Evolutionary conservation across 1,140 invertebrate species (phyloP).

Genomic region (Diplogasteroides magnus): DNA sequence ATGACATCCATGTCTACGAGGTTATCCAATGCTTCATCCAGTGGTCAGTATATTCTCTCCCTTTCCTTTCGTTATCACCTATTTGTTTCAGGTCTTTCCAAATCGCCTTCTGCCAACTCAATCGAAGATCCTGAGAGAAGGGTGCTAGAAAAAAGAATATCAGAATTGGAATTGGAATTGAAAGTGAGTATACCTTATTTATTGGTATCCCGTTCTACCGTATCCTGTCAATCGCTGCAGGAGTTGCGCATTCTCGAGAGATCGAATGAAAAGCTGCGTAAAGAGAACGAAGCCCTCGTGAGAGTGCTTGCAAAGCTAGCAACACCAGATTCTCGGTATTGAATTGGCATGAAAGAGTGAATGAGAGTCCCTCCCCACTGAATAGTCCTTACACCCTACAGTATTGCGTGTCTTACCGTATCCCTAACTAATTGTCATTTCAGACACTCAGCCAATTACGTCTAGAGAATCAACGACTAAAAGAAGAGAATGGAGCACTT

Average conservation of each 20-base stretch:
- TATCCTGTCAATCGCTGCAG: not conserved
- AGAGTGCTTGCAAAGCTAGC: constrained; percentile 14
- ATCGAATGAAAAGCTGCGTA: constrained; percentile 12
- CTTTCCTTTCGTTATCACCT: not conserved
- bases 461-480: constrained; percentile 32
- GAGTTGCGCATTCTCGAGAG: constrained; percentile 4
- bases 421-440: constrained; percentile 7
- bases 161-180: constrained; percentile 29
- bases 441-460: constrained; percentile 28
- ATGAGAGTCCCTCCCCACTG: not conserved
- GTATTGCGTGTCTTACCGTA: not conserved
- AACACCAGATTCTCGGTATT: not conserved
- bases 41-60: too few relatives aligned
- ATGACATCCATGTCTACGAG: too few relatives aligned
- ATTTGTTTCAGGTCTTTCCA: not conserved
- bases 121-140: constrained; percentile 28
- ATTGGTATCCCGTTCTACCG: not conserved
- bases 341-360: not conserved
- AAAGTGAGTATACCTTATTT: constrained; percentile 10
- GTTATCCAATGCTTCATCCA: too few relatives aligned
- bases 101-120: constrained; percentile 16
- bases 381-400: not conserved
- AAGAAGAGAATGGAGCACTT: constrained; percentile 36
- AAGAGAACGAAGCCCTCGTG: constrained; percentile 23
- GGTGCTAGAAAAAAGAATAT: constrained; percentile 22